Conservation (phyloP, 2,113 vertebrate species). For the Daubentonia madagascariensis region DNA sequence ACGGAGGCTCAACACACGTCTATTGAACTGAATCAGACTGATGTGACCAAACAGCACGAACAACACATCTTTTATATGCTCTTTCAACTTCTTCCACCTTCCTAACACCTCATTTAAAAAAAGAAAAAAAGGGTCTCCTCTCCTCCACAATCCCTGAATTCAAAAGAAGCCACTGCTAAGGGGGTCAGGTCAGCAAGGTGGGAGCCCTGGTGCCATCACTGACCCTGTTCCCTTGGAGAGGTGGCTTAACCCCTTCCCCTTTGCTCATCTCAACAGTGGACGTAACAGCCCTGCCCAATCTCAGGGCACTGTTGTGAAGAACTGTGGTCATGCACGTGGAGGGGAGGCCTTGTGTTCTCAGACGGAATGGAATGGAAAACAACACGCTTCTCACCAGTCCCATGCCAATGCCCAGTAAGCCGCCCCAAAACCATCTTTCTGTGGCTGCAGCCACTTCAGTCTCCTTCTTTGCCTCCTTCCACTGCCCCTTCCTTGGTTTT, state of each 20-base stretch:
- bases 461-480: neutral
- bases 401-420: neutral
- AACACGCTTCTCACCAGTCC: neutral
- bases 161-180: neutral
- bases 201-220: neutral
- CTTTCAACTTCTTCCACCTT: neutral
- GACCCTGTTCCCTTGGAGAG: neutral
- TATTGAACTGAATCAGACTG: neutral
- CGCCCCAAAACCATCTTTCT: neutral
- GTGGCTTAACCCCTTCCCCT: neutral
- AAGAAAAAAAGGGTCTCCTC: neutral
- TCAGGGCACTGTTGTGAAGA: neutral
- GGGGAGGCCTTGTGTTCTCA: neutral
- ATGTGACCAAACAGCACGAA: neutral
- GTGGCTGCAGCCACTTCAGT: neutral
- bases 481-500: neutral
- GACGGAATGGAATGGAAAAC: neutral
- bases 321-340: accelerated
- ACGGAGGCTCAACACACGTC: neutral
- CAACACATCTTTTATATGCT: neutral
- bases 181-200: too few relatives aligned
- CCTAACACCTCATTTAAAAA: neutral
- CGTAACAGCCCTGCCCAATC: neutral
- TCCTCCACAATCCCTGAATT: neutral
- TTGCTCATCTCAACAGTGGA: neutral